These are phyloP conservation scores for Rhineura floridana DNA, from an alignment of 2,113 vertebrate species.

Conservation along the genomic window DNA sequence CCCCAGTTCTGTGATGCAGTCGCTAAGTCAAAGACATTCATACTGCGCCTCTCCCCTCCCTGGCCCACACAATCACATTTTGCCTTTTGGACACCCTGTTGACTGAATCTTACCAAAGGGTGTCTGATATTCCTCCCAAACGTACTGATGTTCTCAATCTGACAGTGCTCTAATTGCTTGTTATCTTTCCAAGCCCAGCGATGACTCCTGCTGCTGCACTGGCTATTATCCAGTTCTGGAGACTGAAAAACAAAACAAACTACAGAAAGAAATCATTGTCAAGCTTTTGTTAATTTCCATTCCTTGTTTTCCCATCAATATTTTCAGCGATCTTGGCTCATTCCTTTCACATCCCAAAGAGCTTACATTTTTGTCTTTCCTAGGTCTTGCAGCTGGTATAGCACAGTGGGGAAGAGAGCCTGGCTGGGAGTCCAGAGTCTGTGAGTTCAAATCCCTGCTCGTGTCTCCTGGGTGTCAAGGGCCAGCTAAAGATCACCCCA, in stretches of 20 bases:
- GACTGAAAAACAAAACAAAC: background rate
- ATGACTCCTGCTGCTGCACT: background rate
- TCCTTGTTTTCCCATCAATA: background rate
- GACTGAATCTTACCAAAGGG: slow-evolving; percentile 26
- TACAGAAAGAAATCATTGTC: background rate
- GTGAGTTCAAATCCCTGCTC: no score
- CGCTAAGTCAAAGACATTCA: slow-evolving; percentile 4
- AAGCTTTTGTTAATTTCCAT: background rate
- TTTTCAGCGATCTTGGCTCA: background rate
- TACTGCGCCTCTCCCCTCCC: background rate
- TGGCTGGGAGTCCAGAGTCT: no score
- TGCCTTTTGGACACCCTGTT: slow-evolving; percentile 17
- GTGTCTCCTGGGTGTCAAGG: no score
- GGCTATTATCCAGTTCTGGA: slow-evolving; percentile 37
- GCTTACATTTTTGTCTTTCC: background rate
- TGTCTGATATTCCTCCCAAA: slow-evolving; percentile 42
- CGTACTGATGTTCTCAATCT: slow-evolving; percentile 40
- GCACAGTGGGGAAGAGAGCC: no score
- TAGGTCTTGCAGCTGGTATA: no score
- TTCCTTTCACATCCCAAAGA: background rate
- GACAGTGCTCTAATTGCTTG: slow-evolving; percentile 55
- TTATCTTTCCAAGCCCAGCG: slow-evolving; percentile 40
- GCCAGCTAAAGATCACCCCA: no score
- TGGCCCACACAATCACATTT: slow-evolving; percentile 8
- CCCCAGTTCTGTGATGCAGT: background rate